Base-by-base conservation (phyloP, 2,797 vertebrate genomes). In the Rallus crepitans region DNA sequence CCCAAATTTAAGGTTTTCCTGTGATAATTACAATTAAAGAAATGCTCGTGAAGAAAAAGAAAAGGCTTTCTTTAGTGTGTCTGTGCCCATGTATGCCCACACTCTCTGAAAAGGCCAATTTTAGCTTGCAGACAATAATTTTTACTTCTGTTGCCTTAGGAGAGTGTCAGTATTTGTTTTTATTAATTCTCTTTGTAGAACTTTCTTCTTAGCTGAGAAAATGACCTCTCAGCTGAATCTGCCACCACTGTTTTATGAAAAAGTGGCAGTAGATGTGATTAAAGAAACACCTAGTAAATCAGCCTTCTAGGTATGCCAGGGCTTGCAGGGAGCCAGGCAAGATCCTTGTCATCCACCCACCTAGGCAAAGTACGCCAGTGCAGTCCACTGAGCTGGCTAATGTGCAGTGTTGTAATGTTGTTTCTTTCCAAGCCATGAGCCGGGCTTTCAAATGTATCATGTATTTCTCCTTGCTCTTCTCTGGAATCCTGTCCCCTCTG, bases 171-270 rank as follows among this genome's bases (percentile, higher is more conserved):
- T 50, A 89, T 82, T 84, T 83, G 25, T 50, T 94, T 89, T 82
- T 75, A 59, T 73, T 87, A 66, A 73, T 90, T 89, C 6, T 66
- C 14, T 89, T 59, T 52, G 17, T 52, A 73, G 65, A 11, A 19
- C 5, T 83, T 77, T 55, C 17, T 92, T 84, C 71, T 86, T 76
- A 79, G 37, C 31, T 56, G 30, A 77, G 40, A 82, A 93, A 89
- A 90, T 73, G 27, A 71, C 64, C 56, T 92, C 68, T 90, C 75
- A 79, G 86, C 53, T 93, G 75, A 93, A 89, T 89, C 45, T 92
- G 45, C 33, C 40, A 52, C 73, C n/a, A 33, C 30, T 82, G 61
- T 40, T 71, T 85, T 85, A 75, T 35, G 39, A 85, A 85, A 80
- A 94, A 63, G 19, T 57, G 45, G 35, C 57, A 80, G 60, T 87